Conservation (phyloP, 2,113 vertebrate genomes). For the Sapayoa aenigma region DNA sequence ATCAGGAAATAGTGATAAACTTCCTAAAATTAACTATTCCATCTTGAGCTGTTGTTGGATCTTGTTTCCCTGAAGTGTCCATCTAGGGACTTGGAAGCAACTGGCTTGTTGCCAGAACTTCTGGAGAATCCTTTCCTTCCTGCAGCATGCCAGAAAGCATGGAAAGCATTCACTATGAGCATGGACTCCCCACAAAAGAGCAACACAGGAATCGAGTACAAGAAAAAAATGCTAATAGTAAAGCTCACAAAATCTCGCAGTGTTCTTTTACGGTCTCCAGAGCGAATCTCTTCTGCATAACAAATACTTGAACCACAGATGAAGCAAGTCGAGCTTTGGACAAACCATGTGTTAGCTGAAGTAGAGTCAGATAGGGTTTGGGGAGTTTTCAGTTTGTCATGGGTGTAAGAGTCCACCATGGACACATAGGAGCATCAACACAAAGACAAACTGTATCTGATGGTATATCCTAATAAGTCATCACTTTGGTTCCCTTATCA, state of each 20-base stretch:
- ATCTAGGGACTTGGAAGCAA: not conserved
- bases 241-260: not conserved
- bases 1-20: not conserved
- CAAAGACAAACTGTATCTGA: not conserved
- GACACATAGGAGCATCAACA: fast-evolving
- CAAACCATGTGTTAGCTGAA: not conserved
- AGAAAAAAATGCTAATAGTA: too few relatives aligned
- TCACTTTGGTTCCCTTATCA: fast-evolving
- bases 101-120: not conserved
- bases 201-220: not conserved
- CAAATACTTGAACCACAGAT: not conserved
- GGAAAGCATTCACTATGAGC: not conserved
- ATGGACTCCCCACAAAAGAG: not conserved
- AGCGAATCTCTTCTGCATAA: not conserved
- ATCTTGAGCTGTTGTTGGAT: not conserved
- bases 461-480: not conserved
- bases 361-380: not conserved
- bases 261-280: not conserved
- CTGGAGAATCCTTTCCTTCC: not conserved
- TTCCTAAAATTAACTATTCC: not conserved
- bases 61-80: not conserved
- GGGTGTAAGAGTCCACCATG: not conserved
- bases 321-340: not conserved
- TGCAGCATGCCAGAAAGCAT: not conserved
- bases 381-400: not conserved